Conservation (phyloP, 2,888 invertebrate species). For the Cotesia congregata region DNA sequence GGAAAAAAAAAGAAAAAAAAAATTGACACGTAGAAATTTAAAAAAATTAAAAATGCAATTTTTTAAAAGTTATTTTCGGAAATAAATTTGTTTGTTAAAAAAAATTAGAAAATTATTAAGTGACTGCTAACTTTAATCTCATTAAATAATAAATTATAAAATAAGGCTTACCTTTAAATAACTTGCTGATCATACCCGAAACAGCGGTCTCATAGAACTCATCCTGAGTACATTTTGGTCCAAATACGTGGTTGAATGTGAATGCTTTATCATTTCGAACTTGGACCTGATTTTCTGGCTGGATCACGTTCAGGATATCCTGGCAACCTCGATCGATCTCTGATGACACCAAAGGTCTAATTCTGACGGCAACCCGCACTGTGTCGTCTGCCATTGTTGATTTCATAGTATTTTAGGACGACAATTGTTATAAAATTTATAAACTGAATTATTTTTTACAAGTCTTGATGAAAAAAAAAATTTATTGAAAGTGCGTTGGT, state of each 20-base stretch:
- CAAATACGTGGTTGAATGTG: conserved; percentile 88
- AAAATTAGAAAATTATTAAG: not conserved
- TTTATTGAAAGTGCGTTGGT: too few relatives aligned
- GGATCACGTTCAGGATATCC: conserved; percentile 78
- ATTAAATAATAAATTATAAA: too few relatives aligned
- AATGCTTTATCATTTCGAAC: conserved; percentile 81
- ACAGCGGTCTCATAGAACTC: conserved; percentile 83
- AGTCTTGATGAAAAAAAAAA: too few relatives aligned
- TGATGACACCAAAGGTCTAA: conserved; percentile 82
- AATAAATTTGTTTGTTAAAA: not conserved
- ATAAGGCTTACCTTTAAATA: conserved; percentile 80
- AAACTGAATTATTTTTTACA: too few relatives aligned
- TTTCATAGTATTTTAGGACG: not conserved
- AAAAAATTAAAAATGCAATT: too few relatives aligned
- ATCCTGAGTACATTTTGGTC: conserved; percentile 78
- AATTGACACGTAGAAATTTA: too few relatives aligned
- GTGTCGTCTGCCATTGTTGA: conserved; percentile 55
- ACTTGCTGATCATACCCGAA: conserved; percentile 78
- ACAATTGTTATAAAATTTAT: too few relatives aligned
- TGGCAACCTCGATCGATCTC: conserved; percentile 84
- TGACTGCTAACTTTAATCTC: too few relatives aligned
- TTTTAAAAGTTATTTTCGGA: too few relatives aligned
- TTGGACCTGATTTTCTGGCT: conserved; percentile 79
- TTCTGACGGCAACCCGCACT: conserved; percentile 86
- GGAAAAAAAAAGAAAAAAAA: too few relatives aligned